A percentile compares a stretch with the other conserved stretches of the same genome.
Conservation (phyloP, 2,888 invertebrate species). For the Petrolisthes cinctipes region DNA sequence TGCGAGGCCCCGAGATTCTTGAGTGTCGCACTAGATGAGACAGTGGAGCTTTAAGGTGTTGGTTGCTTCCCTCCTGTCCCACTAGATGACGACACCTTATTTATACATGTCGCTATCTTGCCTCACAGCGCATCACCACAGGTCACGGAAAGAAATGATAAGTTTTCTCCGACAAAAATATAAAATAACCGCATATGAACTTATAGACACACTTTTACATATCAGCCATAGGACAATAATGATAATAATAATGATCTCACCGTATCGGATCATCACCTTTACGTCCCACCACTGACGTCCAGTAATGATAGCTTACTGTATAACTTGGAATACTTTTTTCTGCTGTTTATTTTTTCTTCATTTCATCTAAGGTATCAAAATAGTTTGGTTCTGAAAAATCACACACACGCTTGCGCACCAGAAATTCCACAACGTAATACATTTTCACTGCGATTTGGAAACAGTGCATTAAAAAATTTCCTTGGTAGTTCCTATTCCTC, state of each 20-base stretch:
- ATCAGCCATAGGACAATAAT: conserved; percentile 38
- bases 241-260: neutral
- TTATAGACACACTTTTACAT: conserved; percentile 48
- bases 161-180: conserved; percentile 48
- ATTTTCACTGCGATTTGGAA: conserved; percentile 19
- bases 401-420: conserved; percentile 42
- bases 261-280: neutral
- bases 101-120: neutral
- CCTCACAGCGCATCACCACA: conserved; percentile 3
- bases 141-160: conserved; percentile 22
- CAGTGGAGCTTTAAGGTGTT: too few species aligned
- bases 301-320: conserved; percentile 3
- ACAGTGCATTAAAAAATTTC: conserved; percentile 12
- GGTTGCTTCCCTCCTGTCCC: too few species aligned
- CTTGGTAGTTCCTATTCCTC: conserved; percentile 18
- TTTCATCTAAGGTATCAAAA: conserved; percentile 52
- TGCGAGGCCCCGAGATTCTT: too few species aligned
- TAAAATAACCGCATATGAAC: conserved; percentile 40
- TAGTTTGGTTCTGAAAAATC: conserved; percentile 45
- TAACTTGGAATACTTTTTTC: neutral
- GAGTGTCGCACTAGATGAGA: too few species aligned
- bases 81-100: too few species aligned
- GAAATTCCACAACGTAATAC: conserved; percentile 22
- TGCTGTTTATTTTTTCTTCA: neutral
- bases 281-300: neutral